These are phyloP conservation scores for Macrosteles quadrilineatus DNA, from an alignment of 1,140 invertebrate species.

Conservation along the genomic window DNA sequence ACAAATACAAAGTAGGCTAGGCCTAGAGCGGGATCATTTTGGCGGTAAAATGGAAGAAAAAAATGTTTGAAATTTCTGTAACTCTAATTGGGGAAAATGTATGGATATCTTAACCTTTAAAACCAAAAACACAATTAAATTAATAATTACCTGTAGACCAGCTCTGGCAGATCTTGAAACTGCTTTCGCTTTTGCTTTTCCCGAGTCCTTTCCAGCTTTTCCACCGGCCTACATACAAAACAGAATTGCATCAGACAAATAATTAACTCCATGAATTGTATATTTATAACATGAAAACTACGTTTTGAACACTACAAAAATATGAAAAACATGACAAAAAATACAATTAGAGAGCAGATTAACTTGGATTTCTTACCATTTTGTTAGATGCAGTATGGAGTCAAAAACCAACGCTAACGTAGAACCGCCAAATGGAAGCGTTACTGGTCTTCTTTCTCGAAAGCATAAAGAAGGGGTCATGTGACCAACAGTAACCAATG, in stretches of 20 bases:
- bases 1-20: too few relatives aligned
- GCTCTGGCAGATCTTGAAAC: conserved; percentile 97
- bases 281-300: not conserved
- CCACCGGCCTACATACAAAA: conserved; percentile 81
- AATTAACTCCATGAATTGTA: too few relatives aligned
- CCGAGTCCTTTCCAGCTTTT: conserved; percentile 99
- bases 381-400: conserved; percentile 12
- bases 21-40: too few relatives aligned
- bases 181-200: conserved; percentile 99
- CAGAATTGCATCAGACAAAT: conserved; percentile 30
- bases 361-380: conserved; percentile 24
- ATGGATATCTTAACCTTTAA: not conserved
- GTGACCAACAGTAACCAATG: conserved; percentile 18
- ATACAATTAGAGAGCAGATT: too few relatives aligned
- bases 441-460: conserved; percentile 4
- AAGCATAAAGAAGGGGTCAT: conserved; percentile 20
- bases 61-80: not conserved
- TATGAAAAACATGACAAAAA: not conserved
- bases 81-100: not conserved
- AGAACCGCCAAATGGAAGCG: conserved; percentile 29
- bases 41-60: conserved; percentile 5
- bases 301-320: not conserved
- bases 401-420: conserved; percentile 30
- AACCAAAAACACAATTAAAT: too few relatives aligned
- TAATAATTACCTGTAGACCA: conserved; percentile 95